Evolutionary conservation across 2,888 invertebrate species (phyloP), one percentile per base, ranked within the genome.

Genomic region (Conchocele bisecta): DNA sequence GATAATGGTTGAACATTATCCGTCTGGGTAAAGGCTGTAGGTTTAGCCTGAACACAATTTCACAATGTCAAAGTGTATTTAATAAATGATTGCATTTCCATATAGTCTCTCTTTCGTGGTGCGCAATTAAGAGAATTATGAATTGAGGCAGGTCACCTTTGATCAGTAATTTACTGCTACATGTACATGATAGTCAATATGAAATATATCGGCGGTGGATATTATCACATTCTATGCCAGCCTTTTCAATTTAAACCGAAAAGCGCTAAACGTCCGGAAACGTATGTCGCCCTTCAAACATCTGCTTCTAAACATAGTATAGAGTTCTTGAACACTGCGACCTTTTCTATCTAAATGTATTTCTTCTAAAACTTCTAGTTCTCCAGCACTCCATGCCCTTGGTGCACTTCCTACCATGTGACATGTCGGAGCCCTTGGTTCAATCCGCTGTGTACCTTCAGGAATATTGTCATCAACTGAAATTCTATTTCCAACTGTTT

Each of bases 361-460:
- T 39, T 64, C 63, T 28, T 54, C 44, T 26, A 64, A 17, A 44
- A 64, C 15, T 64, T 64, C 63, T 24, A 54, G 17, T 56, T 64
- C 63, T 22, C 6, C 3, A 35, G 9, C 28, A 24, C 9, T 44
- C 44, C 15, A 20, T 7, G 9, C 15, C 20, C 35, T 37, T n/a
- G n/a, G 29, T 15, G 11, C n/a, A 28, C 46, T 46, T 46, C 4
- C 7, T 51, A 17, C 13, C n/a, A n/a, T n/a, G n/a, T n/a, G n/a
- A n/a, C n/a, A n/a, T n/a, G 26, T 9, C 29, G 54, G 11, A 26
- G 63, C 28, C 63, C 54, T 54, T 11, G 33, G 41, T 24, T 5
- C 6, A 5, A n/a, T 42, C 5, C 24, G 9, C 6, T n/a, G 6
- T 22, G 24, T 22, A 29, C 17, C n/a, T 20, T 20, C n/a, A 22